Base-by-base conservation (phyloP, 1,140 invertebrate species). In the Meloidogyne hapla region DNA sequence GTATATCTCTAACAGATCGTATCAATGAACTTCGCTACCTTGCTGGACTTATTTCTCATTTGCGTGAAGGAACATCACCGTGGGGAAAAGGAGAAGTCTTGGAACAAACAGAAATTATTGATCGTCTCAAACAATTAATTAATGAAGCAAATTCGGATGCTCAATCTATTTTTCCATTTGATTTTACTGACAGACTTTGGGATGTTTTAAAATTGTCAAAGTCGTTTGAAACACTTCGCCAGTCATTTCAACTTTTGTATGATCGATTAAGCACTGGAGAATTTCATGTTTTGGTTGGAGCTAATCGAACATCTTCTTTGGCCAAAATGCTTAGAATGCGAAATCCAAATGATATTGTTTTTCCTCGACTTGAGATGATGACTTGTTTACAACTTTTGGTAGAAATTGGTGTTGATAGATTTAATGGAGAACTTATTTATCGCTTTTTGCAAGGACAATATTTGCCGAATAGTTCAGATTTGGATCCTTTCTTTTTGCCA, bases 311-410 rank as follows among this genome's bases (percentile, higher is more conserved):
- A 26, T 77, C 74, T 61, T 77, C 76, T 66, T 77, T 77, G 33
- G 76, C 76, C 25, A 77, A 77, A 69, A 77, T 77, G 76, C 26
- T 77, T 10, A n/a, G 76, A 26, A 61, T 77, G 28, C 75, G 75
- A 10, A 77, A 74, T 18, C 75, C 73, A 9, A 65, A 66, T n/a
- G 64, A 77, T 38, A 77, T 77, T 5, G 67, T 77, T n/a, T 77
- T 77, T n/a, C 63, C 21, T 15, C 74, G 76, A 25, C 62, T 77
- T 15, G 76, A 77, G 63, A 74, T 68, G 25, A 66, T 77, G 38
- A 76, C 40, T 64, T 77, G 76, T 76, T 56, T 77, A 88, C 97
- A 97, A 63, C 97, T 95, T 28, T 63, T 71, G n/a, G 40, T 75
- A 12, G 74, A 73, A 61, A 68, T 66, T 26, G 76, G 76, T 63